phyloP scores from a whole-genome alignment of 2,888 invertebrate species.

The Polia nebulosa region DNA sequence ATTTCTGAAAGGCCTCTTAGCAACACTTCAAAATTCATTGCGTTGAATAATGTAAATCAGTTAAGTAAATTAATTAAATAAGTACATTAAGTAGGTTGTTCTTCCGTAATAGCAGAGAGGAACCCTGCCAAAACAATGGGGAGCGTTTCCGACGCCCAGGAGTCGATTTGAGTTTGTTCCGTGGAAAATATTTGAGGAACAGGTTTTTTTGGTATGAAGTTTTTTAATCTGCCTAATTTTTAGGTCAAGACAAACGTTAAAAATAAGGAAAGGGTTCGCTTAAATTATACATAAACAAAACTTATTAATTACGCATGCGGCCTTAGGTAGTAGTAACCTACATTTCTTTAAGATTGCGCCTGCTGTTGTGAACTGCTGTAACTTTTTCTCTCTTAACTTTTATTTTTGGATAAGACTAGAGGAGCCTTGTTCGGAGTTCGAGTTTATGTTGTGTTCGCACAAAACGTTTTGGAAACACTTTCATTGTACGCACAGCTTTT shows the following conservation, averaged over 20 bases:
- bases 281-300: constrained; percentile 57
- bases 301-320: constrained; percentile 62
- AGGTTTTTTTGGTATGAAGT: constrained; percentile 1
- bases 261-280: constrained; percentile 55
- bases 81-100: constrained; percentile 44
- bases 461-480: not conserved
- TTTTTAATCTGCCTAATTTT: constrained; percentile 39
- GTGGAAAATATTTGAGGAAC: constrained; percentile 1
- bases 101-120: not conserved
- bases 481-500: too few species aligned
- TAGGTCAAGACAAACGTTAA: constrained; percentile 45
- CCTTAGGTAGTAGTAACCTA: constrained; percentile 41
- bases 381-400: constrained; percentile 14
- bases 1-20: constrained; percentile 25
- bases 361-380: constrained; percentile 15
- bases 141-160: not conserved
- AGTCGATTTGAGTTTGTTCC: constrained; percentile 8
- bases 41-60: constrained; percentile 48
- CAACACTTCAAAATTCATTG: constrained; percentile 41
- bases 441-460: not conserved
- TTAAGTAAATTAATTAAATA: constrained; percentile 56
- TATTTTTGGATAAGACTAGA: constrained; percentile 8
- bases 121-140: constrained; percentile 24
- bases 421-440: not conserved
- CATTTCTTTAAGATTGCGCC: constrained; percentile 36